phyloP scores from a whole-genome alignment of 2,888 invertebrate genomes.

The Himalopsyche japonica region DNA sequence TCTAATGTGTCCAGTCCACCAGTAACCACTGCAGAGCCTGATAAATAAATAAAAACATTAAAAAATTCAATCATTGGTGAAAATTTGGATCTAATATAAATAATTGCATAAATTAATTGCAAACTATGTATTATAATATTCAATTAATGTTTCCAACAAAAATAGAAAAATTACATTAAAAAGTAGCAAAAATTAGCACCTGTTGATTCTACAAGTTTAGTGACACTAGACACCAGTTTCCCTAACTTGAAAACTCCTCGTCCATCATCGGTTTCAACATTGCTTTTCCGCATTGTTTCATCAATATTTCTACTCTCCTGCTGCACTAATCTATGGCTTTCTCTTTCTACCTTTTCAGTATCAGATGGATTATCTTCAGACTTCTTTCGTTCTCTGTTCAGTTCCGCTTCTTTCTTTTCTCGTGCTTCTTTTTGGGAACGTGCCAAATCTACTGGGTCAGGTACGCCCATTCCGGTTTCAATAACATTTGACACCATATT shows the following conservation, averaged over 20 bases:
- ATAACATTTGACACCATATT: conserved; percentile 69
- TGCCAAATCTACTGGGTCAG: conserved; percentile 79
- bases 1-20: conserved; percentile 88
- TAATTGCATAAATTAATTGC: no score
- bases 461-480: conserved; percentile 81
- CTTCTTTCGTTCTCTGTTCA: conserved; percentile 14
- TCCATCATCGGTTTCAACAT: conserved; percentile 21
- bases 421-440: conserved; percentile 48
- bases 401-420: conserved; percentile 38
- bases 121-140: conserved; percentile 39
- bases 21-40: conserved; percentile 72
- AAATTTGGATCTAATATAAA: no score
- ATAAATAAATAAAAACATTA: neutral
- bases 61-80: no score
- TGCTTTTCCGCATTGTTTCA: neutral
- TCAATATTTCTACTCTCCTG: neutral
- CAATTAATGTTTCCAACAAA: conserved; percentile 1
- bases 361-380: conserved; percentile 8
- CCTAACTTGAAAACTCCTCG: conserved; percentile 62
- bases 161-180: no score
- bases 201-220: conserved; percentile 72
- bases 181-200: conserved; percentile 45
- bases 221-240: conserved; percentile 68
- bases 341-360: neutral
- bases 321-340: neutral